Percentiles rank a stretch among this genome's conserved stretches.
phyloP scores from a whole-genome alignment of 2,797 vertebrate species.

The Acomys russatus region DNA sequence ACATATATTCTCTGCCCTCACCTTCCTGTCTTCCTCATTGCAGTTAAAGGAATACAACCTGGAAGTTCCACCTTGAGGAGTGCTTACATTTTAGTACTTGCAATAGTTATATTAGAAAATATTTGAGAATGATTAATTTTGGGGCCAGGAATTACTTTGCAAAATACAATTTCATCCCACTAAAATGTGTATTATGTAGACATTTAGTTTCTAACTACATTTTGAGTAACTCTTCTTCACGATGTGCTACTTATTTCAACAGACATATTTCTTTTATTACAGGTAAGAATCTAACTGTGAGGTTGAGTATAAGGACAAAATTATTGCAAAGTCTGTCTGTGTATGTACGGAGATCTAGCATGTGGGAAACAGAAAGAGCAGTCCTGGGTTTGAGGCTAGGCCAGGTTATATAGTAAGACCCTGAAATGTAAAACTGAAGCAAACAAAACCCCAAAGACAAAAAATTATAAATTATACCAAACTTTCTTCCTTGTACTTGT shows the following conservation, averaged over 20 bases:
- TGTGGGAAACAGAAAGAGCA: neutral
- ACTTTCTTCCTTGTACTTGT: slow-evolving; percentile 12
- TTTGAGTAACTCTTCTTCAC: slow-evolving; percentile 9
- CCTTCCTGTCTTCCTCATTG: neutral
- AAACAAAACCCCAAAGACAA: neutral
- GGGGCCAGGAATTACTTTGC: slow-evolving; percentile 17
- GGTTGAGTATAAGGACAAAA: neutral
- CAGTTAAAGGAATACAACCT: neutral
- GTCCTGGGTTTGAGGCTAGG: neutral
- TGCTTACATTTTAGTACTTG: slow-evolving; percentile 41
- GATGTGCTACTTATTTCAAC: neutral
- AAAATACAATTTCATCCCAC: slow-evolving; percentile 35
- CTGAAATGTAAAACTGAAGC: neutral
- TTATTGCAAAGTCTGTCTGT: neutral
- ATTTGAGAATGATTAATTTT: slow-evolving; percentile 14
- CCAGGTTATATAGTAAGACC: neutral
- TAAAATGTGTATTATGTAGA: slow-evolving; percentile 5
- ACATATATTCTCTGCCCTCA: no score
- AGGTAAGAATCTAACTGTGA: slow-evolving; percentile 14
- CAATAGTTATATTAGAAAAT: neutral
- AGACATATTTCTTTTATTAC: slow-evolving; percentile 16
- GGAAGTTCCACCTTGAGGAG: slow-evolving; percentile 10
- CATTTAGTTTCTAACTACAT: slow-evolving; percentile 21
- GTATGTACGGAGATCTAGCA: neutral
- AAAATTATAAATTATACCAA: neutral